Conservation (phyloP, 2,888 invertebrate species). For the Carabus problematicus region DNA sequence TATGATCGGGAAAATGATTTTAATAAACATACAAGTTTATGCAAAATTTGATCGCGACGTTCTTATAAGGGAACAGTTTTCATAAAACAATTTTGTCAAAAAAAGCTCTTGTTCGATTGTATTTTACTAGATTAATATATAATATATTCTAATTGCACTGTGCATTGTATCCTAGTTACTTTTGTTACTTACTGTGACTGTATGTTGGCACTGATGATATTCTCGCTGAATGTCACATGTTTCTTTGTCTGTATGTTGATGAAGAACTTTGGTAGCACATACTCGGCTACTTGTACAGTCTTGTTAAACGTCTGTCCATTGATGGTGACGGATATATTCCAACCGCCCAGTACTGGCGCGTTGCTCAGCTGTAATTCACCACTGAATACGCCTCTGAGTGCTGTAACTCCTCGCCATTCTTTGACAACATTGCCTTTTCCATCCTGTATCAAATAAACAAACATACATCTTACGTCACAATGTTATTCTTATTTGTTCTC, state of each 20-base stretch:
- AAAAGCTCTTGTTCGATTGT: too few species aligned
- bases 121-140: too few species aligned
- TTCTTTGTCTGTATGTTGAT: conserved; percentile 83
- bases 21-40: too few species aligned
- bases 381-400: conserved; percentile 77
- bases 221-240: conserved; percentile 82
- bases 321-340: conserved; percentile 78
- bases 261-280: conserved; percentile 92
- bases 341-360: conserved; percentile 85
- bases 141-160: too few species aligned
- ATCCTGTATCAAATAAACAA: conserved; percentile 63
- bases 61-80: too few species aligned
- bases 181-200: conserved; percentile 74
- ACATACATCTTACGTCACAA: conserved; percentile 25
- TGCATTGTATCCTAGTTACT: neutral
- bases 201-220: conserved; percentile 78
- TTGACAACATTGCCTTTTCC: conserved; percentile 81
- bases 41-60: too few species aligned
- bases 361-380: conserved; percentile 79
- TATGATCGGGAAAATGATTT: too few species aligned
- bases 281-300: conserved; percentile 84
- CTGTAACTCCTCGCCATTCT: conserved; percentile 74
- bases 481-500: conserved; percentile 23
- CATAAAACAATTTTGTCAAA: too few species aligned
- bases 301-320: conserved; percentile 67